phyloP scores from a whole-genome alignment of 2,888 invertebrate genomes.

The Lamellibrachia satsuma region DNA sequence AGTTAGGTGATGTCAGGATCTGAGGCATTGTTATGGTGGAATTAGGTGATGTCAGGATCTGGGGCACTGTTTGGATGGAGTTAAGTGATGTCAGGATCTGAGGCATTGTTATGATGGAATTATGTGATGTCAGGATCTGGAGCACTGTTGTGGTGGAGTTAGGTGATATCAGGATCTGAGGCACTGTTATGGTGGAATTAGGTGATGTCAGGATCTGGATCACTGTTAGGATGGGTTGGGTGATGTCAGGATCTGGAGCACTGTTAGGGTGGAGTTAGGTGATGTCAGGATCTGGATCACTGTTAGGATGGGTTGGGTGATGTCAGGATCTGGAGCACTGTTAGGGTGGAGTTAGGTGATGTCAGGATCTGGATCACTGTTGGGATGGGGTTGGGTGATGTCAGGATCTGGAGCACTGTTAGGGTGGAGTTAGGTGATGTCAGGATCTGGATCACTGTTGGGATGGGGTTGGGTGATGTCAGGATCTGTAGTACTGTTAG shows the following conservation, averaged over 20 bases:
- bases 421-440: neutral
- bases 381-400: too few relatives aligned
- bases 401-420: neutral
- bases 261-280: neutral
- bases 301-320: neutral
- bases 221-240: neutral
- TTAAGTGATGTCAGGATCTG: too few relatives aligned
- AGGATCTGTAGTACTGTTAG: too few relatives aligned
- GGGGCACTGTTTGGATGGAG: neutral
- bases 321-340: too few relatives aligned
- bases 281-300: neutral
- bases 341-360: neutral
- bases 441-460: neutral
- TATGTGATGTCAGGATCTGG: neutral
- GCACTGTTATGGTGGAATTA: neutral
- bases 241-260: neutral
- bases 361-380: neutral
- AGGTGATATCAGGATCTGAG: too few relatives aligned
- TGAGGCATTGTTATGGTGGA: neutral
- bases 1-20: neutral
- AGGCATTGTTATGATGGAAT: neutral
- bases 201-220: neutral
- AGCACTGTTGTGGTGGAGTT: too few relatives aligned
- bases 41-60: neutral
- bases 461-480: constrained; percentile 68